Base-by-base conservation (phyloP, 1,140 invertebrate species). In the Nasonia vitripennis region DNA sequence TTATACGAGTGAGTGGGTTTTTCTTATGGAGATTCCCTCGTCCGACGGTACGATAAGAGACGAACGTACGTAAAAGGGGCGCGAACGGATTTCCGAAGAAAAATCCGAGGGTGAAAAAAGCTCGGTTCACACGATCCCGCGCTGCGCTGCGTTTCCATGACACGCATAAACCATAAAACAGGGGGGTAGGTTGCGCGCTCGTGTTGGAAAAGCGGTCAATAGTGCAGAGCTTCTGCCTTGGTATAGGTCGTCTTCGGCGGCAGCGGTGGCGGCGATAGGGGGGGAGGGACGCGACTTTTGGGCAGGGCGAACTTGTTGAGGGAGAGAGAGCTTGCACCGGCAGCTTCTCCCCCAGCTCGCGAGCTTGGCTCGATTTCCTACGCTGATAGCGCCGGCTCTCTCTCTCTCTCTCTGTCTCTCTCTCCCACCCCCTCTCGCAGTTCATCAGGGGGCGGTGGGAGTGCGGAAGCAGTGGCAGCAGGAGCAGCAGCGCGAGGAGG, bases 141-240 rank as follows among this genome's bases (percentile, higher is more conserved):
- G 41, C 48, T 34, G n/a, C 77, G 27, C n/a, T 45, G 23, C 10
- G 55, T 62, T 62, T 62, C 7, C 55, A 62, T n/a, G 55, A 62
- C 55, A n/a, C 55, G 17, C 55, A n/a, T 20, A 20, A n/a, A 62
- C n/a, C 9, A 9, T 62, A 62, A 2, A 62, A 27, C 27, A 27
- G 48, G 78, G 55, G 34, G 62, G 62, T 68, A 31, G 67, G 67
- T n/a, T 48, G 51, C 31, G 55, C 17, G 27, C 14, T 67, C 3
- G 51, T 20, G 27, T 27, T 27, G 62, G 74, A 51, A 78, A 83
- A 83, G 82, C 82, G 82, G 82, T 83, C 82, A 78, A 83, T 83
- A 83, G 81, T 77, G 31, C 31, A 34, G 23, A 37, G 31, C 41
- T 5, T 48, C 34, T 9, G n/a, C 27, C 14, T 20, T 37, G 37